Evolutionary conservation across 2,888 invertebrate species (phyloP).

Genomic region (Thymelicus sylvestris): DNA sequence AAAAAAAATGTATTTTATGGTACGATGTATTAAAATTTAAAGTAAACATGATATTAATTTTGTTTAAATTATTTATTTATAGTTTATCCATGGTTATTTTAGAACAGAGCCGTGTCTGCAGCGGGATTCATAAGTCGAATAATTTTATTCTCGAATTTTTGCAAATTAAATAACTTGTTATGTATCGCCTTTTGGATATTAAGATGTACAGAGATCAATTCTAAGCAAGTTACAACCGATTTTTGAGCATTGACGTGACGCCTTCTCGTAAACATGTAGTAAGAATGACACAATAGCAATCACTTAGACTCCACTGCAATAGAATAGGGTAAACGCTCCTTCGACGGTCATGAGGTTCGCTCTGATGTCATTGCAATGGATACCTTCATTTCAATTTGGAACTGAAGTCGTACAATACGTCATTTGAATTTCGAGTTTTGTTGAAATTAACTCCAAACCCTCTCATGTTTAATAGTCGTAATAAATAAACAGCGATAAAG

Average conservation of each 20-base stretch:
- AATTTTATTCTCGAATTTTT: background rate
- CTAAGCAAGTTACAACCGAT: background rate
- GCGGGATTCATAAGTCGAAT: conserved; percentile 7
- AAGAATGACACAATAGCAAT: conserved; percentile 63
- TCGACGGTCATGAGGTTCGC: conserved; percentile 42
- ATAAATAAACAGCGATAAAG: conserved; percentile 10
- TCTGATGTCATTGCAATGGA: conserved; percentile 23
- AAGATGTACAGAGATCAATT: conserved; percentile 6
- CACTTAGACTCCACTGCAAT: conserved; percentile 71
- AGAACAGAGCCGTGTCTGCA: conserved; percentile 25
- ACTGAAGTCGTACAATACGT: background rate
- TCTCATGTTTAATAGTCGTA: conserved; percentile 4
- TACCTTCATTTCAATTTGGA: conserved; percentile 5
- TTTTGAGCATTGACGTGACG: conserved; percentile 18
- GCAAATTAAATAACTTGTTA: background rate
- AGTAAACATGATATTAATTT: conserved; percentile 15
- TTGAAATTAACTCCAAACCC: conserved; percentile 2
- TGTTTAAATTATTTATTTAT: conserved; percentile 35
- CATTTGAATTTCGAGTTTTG: conserved; percentile 7
- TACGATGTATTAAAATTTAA: conserved; percentile 26
- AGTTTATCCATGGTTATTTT: conserved; percentile 23
- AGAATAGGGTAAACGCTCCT: conserved; percentile 55
- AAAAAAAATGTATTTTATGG: conserved; percentile 15
- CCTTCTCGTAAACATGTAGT: conserved; percentile 56
- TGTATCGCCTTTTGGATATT: background rate